Conservation (phyloP, 2,797 vertebrate species). For the Thaleichthys pacificus region DNA sequence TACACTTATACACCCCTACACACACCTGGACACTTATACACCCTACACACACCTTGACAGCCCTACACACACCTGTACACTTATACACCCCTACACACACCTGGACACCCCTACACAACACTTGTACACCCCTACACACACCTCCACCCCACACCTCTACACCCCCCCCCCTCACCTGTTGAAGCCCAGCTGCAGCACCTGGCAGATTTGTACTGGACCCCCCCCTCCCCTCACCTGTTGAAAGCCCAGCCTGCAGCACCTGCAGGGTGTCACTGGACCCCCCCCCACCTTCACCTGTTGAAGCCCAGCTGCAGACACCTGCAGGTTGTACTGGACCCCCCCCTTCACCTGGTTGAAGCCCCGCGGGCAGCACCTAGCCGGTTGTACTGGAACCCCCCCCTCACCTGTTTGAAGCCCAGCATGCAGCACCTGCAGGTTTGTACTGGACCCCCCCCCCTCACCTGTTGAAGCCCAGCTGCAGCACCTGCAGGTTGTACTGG, state of each 20-base stretch:
- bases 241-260: constrained; percentile 78
- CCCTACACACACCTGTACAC: neutral
- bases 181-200: constrained; percentile 80
- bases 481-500: constrained; percentile 90
- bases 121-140: too few relatives aligned
- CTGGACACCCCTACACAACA: too few relatives aligned
- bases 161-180: neutral
- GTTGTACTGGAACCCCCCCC: too few relatives aligned
- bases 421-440: constrained; percentile 88
- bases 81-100: neutral
- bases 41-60: too few relatives aligned
- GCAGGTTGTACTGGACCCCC: constrained; percentile 95
- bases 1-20: neutral
- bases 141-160: too few relatives aligned
- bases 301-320: constrained; percentile 81
- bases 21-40: neutral
- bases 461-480: constrained; percentile 74
- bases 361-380: too few relatives aligned
- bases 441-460: constrained; percentile 71
- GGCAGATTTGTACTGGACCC: constrained; percentile 89
- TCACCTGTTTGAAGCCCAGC: constrained; percentile 75
- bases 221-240: neutral
- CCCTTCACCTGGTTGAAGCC: too few relatives aligned
- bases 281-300: constrained; percentile 3
- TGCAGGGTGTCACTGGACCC: constrained; percentile 96